Evolutionary conservation across 2,113 vertebrate genomes (phyloP), one percentile per base, ranked within the genome.

Genomic region (Pleuronectes platessa): DNA sequence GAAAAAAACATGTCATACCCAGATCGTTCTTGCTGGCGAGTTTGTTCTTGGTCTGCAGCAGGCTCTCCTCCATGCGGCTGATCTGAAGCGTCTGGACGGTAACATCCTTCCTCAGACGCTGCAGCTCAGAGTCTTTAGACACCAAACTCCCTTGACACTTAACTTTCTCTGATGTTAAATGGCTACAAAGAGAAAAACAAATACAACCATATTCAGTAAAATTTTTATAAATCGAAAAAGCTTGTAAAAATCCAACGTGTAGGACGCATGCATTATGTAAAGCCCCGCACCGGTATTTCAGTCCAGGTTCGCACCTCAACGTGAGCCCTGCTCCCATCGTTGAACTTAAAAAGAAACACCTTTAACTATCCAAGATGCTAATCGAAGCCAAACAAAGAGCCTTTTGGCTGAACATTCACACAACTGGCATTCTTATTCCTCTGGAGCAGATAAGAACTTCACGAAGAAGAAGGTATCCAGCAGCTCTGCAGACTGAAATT

Each of bases 151-250:
- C 95, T 73, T 90, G 95, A 89, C 90, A 96, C 24, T 91, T 92
- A 82, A 90, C 87, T 93, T 95, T 88, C 85, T 97, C 95, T 26
- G 93, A 76, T 71, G 94, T 93, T 68, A 96, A 88, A 84, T 95
- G 90, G 68, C 97, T 99, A 81, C 66, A 79, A 40, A 61, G 11
- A 37, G 2, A 21, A 53, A 35, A 35, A 65, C 15, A 24, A 61
- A n/a, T 31, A 61, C 6, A 56, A 64, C 1, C n/a, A 23, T 12
- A 47, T 40, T 18, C 8, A 63, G 11, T 6, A 59, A 3, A 9
- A 51, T 64, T 23, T 23, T 63, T 14, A 23, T 12, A 24, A 13
- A 23, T 6, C 6, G 26, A 7, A 31, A 31, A 31, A 31, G 31
- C 31, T 6, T 31, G 31, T 31, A 17, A 64, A 49, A 49, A 64